phyloP scores from a whole-genome alignment of 2,888 invertebrate species.

The Oscheius sp. region DNA sequence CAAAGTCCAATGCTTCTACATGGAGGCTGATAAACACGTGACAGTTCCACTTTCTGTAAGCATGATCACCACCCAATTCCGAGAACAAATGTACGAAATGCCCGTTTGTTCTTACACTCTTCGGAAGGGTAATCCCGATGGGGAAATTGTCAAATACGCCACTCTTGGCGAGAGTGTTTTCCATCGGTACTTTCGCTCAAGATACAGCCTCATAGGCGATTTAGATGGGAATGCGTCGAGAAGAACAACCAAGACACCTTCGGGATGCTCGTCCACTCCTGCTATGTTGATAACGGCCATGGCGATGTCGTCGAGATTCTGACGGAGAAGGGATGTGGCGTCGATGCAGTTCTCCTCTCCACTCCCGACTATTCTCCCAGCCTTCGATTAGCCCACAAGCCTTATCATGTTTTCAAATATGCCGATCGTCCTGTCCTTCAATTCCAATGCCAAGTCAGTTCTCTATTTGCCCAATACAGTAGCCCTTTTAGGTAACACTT shows the following conservation, averaged over 20 bases:
- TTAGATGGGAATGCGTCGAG: conserved; percentile 68
- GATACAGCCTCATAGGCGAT: background rate
- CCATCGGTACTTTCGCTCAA: conserved; percentile 35
- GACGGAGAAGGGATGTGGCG: conserved; percentile 56
- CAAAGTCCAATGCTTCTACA: conserved; percentile 70
- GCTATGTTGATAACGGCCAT: conserved; percentile 68
- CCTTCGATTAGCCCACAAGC: conserved; percentile 66
- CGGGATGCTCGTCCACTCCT: conserved; percentile 70
- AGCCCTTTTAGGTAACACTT: conserved; percentile 60
- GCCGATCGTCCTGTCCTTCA: conserved; percentile 69
- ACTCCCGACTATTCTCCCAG: conserved; percentile 67
- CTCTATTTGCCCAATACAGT: too few relatives aligned
- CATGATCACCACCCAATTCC: conserved; percentile 70
- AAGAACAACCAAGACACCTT: conserved; percentile 66
- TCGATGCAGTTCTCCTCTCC: conserved; percentile 65
- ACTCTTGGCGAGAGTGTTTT: conserved; percentile 61
- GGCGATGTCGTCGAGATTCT: conserved; percentile 64
- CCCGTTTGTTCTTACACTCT: conserved; percentile 68
- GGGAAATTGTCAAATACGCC: conserved; percentile 67
- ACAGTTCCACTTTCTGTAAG: conserved; percentile 68
- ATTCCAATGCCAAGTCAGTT: conserved; percentile 67
- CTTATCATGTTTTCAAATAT: conserved; percentile 70
- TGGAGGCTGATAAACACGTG: conserved; percentile 70
- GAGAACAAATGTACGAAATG: conserved; percentile 68
- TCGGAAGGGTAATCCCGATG: conserved; percentile 64